A percentile compares a stretch with the other conserved stretches of the same genome.
These are phyloP conservation scores for Trachemys scripta DNA, from an alignment of 2,113 vertebrate species.

Conservation along the genomic window DNA sequence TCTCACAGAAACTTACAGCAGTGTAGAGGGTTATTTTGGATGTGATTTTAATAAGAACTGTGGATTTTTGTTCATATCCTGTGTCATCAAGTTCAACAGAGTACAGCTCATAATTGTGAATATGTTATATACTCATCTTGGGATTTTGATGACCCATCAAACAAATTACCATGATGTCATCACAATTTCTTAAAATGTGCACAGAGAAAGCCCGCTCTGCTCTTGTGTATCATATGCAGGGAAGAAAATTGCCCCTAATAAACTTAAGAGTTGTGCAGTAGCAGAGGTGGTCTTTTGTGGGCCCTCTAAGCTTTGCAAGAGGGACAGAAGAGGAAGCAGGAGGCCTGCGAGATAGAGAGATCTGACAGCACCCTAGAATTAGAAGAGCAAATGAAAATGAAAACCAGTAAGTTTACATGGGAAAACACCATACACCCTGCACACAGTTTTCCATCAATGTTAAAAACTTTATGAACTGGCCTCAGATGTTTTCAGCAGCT, in stretches of 20 bases:
- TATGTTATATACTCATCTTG: not conserved
- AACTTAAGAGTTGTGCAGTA: not conserved
- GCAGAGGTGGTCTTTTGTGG: not conserved
- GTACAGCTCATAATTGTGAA: not conserved
- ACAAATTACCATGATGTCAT: not conserved
- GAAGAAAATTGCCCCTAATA: not conserved
- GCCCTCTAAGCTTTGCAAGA: not conserved
- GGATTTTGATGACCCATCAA: not conserved
- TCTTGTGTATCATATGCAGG: not conserved
- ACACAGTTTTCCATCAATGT: not conserved
- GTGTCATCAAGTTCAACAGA: not conserved
- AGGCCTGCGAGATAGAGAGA: not conserved
- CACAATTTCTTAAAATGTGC: not conserved
- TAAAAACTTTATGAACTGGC: not conserved
- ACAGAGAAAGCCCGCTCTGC: not conserved
- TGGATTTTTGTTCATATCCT: not conserved
- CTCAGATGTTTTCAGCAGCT: not conserved
- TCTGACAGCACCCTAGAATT: not conserved
- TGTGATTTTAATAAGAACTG: not conserved
- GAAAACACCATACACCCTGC: not conserved
- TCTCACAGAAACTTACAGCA: not conserved
- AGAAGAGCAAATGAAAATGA: conserved; percentile 13
- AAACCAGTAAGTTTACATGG: not conserved
- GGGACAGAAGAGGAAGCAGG: not conserved
- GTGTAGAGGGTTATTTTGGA: not conserved